A percentile compares a stretch with the other conserved stretches of the same genome.
Evolutionary conservation across 2,888 invertebrate genomes (phyloP).

Genomic region (Pediacus dermestoides): DNA sequence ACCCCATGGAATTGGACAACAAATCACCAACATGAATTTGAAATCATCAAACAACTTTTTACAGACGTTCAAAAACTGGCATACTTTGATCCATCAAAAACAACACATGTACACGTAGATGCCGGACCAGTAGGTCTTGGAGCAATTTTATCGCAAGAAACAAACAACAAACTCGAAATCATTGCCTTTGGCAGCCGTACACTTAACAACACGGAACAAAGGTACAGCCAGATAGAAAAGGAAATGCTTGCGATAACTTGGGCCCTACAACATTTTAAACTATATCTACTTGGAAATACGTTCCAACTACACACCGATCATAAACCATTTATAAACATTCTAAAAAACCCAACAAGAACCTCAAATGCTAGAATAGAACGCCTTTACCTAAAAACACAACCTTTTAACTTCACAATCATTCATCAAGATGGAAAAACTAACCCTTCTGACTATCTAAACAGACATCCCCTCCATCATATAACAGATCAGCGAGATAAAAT

Average conservation of each 20-base stretch:
- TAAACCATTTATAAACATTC: constrained; percentile 10
- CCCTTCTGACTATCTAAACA: constrained; percentile 21
- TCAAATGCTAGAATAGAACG: constrained; percentile 19
- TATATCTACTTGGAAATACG: constrained; percentile 16
- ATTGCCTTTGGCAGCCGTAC: constrained; percentile 8
- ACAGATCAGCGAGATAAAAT: constrained; percentile 9
- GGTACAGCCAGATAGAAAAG: constrained; percentile 21
- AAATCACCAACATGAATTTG: constrained; percentile 6
- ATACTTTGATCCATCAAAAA: constrained; percentile 14
- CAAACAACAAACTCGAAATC: constrained; percentile 2
- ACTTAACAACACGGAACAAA: constrained; percentile 8
- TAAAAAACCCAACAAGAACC: constrained; percentile 13
- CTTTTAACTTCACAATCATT: constrained; percentile 15
- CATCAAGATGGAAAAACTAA: constrained; percentile 20
- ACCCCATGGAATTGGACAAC: not conserved
- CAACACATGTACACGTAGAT: constrained; percentile 15
- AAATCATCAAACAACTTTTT: constrained; percentile 1
- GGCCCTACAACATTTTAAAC: constrained; percentile 21
- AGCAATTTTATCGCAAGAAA: constrained; percentile 13
- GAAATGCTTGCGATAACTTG: constrained; percentile 17
- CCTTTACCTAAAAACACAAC: constrained; percentile 15
- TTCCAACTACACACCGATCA: constrained; percentile 14
- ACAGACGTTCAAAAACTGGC: constrained; percentile 6
- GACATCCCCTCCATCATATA: constrained; percentile 15
- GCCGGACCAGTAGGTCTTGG: constrained; percentile 16